Base-by-base conservation (phyloP, 2,888 invertebrate species). In the Brachypterus glaber region DNA sequence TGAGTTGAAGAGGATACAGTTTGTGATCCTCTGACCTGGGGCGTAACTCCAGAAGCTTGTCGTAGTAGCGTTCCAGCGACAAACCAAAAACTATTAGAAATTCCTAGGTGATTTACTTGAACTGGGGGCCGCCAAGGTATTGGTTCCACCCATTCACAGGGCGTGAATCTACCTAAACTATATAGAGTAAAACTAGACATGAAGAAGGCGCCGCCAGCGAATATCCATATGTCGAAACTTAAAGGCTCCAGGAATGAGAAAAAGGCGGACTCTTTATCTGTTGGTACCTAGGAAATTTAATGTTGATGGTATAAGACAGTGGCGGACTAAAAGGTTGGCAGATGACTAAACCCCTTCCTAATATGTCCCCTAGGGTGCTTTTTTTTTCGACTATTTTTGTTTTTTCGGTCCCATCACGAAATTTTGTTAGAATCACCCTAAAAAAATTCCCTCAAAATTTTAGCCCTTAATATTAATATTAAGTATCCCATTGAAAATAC, bases 191-290 rank as follows among this genome's bases (percentile, higher is more conserved):
- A 63, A 39, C 69, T 66, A 36, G 77, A 74, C 58, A 76, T 69
- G 43, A 77, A 63, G 55, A 77, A 78, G 21, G 77, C 77, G 7
- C 72, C 70, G 34, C 71, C 58, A 41, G 75, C 71, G 54, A 73
- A 74, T 37, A 78, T 59, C 80, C 82, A 81, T 29, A 79, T 77
- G 53, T 78, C 73, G 33, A 72, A 63, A 4, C 76, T 76, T 37
- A 80, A 63, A 0, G 80, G 80, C 41, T 72, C 72, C 56, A 80
- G 67, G 60, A 81, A 81, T 17, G 76, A 75, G 66, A 80, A 80
- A 49, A 63, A 74, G 57, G 66, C 73, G 47, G 67, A 74, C 59
- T 65, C 73, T 65, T 66, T 72, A 58, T 57, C 75, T 55, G 68
- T 75, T 48, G 73, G 72, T n/a, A 71, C 67, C 71, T 71, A 48